Conservation (phyloP, 1,140 invertebrate species). For the Plodia interpunctella region DNA sequence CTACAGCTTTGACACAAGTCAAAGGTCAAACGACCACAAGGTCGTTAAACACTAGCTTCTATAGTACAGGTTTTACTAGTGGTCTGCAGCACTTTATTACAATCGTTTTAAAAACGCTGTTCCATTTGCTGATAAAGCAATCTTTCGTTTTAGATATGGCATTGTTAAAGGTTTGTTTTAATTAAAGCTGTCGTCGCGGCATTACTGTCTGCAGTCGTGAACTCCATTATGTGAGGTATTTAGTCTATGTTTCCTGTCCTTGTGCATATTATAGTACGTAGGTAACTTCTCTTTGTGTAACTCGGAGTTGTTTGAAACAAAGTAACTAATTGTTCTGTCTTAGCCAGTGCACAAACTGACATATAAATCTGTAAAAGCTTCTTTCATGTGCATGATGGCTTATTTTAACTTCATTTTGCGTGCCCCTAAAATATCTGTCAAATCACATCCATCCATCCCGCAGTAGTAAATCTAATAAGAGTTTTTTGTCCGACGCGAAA, state of each 20-base stretch:
- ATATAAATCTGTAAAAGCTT: no score
- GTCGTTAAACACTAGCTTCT: no score
- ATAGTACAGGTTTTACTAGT: no score
- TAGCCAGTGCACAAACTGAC: no score
- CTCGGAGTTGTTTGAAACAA: neutral
- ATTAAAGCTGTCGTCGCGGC: neutral
- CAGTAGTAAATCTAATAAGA: constrained; percentile 67
- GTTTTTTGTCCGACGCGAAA: constrained; percentile 68
- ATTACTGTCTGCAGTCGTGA: neutral
- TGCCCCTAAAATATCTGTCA: constrained; percentile 29
- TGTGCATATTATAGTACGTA: neutral
- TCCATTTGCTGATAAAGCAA: no score
- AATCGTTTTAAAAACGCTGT: no score
- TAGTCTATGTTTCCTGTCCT: neutral
- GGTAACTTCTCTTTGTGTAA: neutral
- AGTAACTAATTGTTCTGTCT: no score
- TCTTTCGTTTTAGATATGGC: neutral
- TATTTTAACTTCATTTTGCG: neutral
- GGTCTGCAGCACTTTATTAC: no score
- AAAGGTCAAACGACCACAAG: no score
- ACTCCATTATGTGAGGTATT: neutral
- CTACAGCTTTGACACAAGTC: no score
- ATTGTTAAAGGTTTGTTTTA: constrained; percentile 6
- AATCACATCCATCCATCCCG: constrained; percentile 51
- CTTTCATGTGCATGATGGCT: no score